phyloP scores from a whole-genome alignment of 2,888 invertebrate genomes.

The Geophilus truncorum region DNA sequence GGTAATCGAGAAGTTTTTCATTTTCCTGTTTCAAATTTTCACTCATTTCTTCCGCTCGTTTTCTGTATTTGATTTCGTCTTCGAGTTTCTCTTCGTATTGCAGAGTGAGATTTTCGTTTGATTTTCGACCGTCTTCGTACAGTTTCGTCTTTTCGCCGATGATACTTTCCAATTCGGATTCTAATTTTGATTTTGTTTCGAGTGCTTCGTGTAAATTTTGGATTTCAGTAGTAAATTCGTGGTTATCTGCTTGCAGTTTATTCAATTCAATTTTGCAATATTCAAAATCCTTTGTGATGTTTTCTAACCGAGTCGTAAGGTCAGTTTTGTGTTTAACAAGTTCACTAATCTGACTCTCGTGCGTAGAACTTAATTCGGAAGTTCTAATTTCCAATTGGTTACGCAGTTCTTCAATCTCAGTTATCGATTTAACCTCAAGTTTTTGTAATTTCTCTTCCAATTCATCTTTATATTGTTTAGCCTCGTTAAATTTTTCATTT shows the following conservation, averaged over 20 bases:
- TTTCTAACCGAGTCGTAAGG: no score
- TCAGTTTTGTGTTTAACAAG: no score
- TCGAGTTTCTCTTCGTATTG: neutral
- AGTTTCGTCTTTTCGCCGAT: neutral
- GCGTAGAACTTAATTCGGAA: neutral
- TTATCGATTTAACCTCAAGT: neutral
- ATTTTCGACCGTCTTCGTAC: neutral
- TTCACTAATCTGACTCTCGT: no score
- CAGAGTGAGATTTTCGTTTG: neutral
- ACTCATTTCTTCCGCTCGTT: neutral
- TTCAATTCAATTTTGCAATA: no score
- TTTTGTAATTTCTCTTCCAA: neutral
- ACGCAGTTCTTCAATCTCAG: neutral
- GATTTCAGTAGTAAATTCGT: neutral
- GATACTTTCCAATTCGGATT: neutral
- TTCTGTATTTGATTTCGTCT: neutral
- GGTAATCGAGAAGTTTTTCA: constrained; percentile 2
- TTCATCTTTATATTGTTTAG: neutral
- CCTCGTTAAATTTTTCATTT: no score
- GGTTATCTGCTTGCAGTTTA: no score
- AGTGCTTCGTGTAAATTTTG: neutral
- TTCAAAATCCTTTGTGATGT: no score
- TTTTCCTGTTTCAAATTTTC: neutral
- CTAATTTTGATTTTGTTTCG: neutral
- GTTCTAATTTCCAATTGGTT: neutral